A percentile compares a stretch with the other conserved stretches of the same genome.
Conservation (phyloP, 2,888 invertebrate genomes). For the Cantharis rustica region DNA sequence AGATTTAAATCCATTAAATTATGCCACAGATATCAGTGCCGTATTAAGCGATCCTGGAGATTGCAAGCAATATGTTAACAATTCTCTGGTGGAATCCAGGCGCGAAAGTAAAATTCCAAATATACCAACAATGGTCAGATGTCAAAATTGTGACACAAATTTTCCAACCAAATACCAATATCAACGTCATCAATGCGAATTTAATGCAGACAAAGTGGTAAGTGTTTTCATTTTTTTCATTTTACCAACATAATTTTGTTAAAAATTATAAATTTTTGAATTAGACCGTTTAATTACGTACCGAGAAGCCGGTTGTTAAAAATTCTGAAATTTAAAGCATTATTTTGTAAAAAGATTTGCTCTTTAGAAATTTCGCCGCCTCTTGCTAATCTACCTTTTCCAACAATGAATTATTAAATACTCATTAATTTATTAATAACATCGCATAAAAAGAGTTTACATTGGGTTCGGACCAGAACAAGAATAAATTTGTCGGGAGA, state of each 20-base stretch:
- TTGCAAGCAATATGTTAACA: conserved; percentile 21
- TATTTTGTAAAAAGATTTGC: too few species aligned
- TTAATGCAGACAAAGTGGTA: conserved; percentile 53
- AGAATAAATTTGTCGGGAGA: too few species aligned
- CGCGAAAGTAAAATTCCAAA: conserved; percentile 40
- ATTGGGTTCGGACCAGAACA: too few species aligned
- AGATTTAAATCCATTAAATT: conserved; percentile 40
- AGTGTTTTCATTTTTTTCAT: conserved; percentile 3
- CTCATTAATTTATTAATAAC: too few species aligned
- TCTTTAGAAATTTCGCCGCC: too few species aligned
- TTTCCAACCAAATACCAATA: conserved; percentile 57
- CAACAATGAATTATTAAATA: too few species aligned
- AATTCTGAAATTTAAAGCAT: too few species aligned
- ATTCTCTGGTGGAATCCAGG: conserved; percentile 16
- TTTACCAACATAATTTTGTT: not conserved
- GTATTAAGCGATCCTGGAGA: conserved; percentile 32
- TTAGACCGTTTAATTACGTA: too few species aligned
- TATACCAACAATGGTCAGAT: conserved; percentile 48
- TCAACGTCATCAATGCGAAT: conserved; percentile 56
- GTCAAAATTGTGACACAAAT: conserved; percentile 56
- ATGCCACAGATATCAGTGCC: conserved; percentile 36
- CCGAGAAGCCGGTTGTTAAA: too few species aligned
- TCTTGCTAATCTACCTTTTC: too few species aligned
- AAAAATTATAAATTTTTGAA: too few species aligned
- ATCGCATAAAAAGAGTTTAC: too few species aligned